Base-by-base conservation (phyloP, 2,888 invertebrate genomes). In the Aethes cnicana region DNA sequence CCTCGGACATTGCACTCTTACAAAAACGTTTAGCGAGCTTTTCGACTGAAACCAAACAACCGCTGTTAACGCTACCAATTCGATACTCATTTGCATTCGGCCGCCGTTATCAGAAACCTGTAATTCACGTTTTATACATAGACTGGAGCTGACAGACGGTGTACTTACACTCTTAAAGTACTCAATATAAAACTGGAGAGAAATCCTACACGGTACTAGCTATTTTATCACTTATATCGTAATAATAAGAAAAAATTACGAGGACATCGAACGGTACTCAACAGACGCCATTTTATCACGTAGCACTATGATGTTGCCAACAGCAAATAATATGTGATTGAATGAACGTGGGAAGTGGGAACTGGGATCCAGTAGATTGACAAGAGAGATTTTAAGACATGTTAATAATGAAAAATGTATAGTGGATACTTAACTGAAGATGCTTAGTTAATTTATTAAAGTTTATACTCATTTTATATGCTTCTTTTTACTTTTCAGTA, bases 1-100 rank as follows among this genome's bases (percentile, higher is more conserved):
- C 88, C 77, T 88, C 88, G 81, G 88, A 88, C 88, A 88, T 88
- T 85, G 85, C 88, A 86, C 86, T 83, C 84, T 80, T 73, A 81
- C 77, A 72, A 83, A 74, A 71, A 81, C 62, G 72, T 72, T 72
- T 80, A 73, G 77, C 81, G 64, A 75, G 75, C 77, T 80, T 83
- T 72, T 81, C 68, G 77, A 88, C 88, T 89, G 88, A 67, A 89
- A 88, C 72, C 72, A 86, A 86, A 87, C 63, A 70, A 74, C 55
- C 62, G 70, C 63, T 53, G 68, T 84, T 83, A 81, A 69, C 72
- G 70, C 68, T 68, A 69, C 59, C 71, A 63, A 57, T 61, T 54
- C 7, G 33, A 66, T 58, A 64, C 61, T 68, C 53, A 73, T 74
- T 78, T 70, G 68, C 76, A 77, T 79, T 72, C 68, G 70, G 72